These are phyloP conservation scores for Drosophila subobscura DNA, from an alignment of 1,140 invertebrate genomes.

Conservation along the genomic window DNA sequence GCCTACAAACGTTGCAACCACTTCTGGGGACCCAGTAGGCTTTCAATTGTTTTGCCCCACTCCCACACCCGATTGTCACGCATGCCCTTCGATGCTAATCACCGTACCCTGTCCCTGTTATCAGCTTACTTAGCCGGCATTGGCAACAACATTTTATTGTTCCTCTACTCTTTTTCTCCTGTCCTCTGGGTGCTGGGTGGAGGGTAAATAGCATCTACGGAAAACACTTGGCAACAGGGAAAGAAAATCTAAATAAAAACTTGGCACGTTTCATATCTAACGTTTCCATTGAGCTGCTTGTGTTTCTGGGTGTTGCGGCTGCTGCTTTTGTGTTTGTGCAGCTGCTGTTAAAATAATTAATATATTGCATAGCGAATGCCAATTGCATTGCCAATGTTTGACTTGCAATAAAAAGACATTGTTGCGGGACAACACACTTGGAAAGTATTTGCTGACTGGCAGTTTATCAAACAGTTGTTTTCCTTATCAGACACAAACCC, in stretches of 20 bases:
- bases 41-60: neutral
- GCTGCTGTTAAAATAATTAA: conserved; percentile 48
- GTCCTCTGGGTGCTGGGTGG: neutral
- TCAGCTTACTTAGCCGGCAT: conserved; percentile 51
- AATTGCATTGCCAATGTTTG: conserved; percentile 8
- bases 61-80: conserved; percentile 22
- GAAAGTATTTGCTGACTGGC: neutral
- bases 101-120: conserved; percentile 40
- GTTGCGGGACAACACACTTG: conserved; percentile 20
- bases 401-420: conserved; percentile 17
- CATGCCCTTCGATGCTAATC: conserved; percentile 35
- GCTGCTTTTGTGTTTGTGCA: conserved; percentile 42
- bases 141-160: conserved; percentile 26
- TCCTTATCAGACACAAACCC: conserved; percentile 46
- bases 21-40: conserved; percentile 13
- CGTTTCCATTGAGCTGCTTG: conserved; percentile 36
- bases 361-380: neutral
- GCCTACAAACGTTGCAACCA: conserved; percentile 23
- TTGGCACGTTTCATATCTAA: conserved; percentile 58
- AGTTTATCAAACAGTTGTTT: conserved; percentile 25
- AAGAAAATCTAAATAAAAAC: conserved; percentile 34
- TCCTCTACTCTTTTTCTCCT: conserved; percentile 27
- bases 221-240: conserved; percentile 55
- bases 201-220: neutral
- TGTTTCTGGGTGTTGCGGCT: too few relatives aligned